Evolutionary conservation across 2,797 vertebrate species (phyloP), one percentile per base, ranked within the genome.

Genomic region (Zenarchopterus dispar): DNA sequence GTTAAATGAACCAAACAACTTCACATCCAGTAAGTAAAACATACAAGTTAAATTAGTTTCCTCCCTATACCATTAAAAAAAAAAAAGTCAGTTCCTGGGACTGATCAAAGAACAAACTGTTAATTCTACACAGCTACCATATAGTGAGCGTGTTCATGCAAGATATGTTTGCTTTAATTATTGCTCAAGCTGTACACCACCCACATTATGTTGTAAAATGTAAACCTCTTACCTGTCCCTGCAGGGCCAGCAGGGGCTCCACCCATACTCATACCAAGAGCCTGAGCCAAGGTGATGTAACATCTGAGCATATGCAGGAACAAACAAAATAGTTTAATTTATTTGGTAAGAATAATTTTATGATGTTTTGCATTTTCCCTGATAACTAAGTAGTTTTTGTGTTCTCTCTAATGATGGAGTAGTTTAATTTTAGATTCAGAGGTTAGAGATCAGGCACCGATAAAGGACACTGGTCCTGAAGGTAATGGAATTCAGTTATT

Each of bases 191-290:
- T 16, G 7, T n/a, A 19, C 17, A 41, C 6, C 19, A n/a, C 8
- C 26, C 10, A 1, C 26, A 1, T 18, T 10, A 24, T 23, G 47
- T 19, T 26, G 1, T 9, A 5, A n/a, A 51, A 10, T 31, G 44
- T 50, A 36, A 31, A 36, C 46, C 36, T 59, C 75, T 53, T 73
- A 91, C 90, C 90, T 82, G 90, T 98, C 66, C 97, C 97, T 60
- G 97, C 97, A 6, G 97, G 97, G 43, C 97, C 97, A 1, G 97
- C 94, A 1, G 97, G 97, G 0, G 97, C 97, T 70, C 97, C 97
- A 5, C 96, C 97, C 96, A 99, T 96, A 81, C 94, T 97, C 97
- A 99, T 99, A n/a, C 94, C 95, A n/a, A 99, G 92, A 45, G 97
- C 97, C 73, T 99, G 97, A 73, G 97, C 95, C 78, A 99, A 81